Conservation (phyloP, 2,113 vertebrate species). For the Erpornis zantholeuca region DNA sequence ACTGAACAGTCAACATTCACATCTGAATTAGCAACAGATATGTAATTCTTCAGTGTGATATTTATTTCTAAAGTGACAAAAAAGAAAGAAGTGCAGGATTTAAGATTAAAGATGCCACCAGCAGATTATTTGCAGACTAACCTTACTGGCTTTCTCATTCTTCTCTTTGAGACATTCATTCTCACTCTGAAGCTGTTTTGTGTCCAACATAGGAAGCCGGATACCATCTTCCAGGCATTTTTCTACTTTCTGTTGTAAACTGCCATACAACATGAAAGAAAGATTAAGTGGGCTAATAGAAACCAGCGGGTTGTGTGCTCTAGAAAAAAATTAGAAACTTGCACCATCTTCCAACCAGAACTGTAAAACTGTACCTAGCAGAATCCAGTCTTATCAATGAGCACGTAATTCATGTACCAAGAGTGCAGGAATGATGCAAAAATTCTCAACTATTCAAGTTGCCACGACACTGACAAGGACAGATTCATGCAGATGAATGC, state of each 20-base stretch:
- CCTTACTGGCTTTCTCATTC: conserved; percentile 83
- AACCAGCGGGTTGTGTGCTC: background rate
- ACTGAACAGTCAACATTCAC: background rate
- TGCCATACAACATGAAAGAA: conserved; percentile 59
- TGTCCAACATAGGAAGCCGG: conserved; percentile 88
- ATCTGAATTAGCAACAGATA: background rate
- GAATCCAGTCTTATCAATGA: background rate
- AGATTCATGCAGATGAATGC: background rate
- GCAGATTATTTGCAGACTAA: conserved; percentile 34
- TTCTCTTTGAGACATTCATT: conserved; percentile 83
- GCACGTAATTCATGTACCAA: background rate
- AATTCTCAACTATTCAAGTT: background rate
- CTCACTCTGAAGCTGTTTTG: conserved; percentile 89
- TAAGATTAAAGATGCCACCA: background rate
- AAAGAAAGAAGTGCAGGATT: background rate
- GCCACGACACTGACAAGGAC: background rate
- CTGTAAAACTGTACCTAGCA: background rate
- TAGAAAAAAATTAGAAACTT: background rate
- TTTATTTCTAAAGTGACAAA: background rate
- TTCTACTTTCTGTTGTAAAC: conserved; percentile 93
- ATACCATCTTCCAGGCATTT: conserved; percentile 92
- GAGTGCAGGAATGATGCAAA: background rate
- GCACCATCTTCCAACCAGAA: background rate
- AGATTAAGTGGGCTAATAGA: background rate
- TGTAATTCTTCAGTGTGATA: background rate